These are phyloP conservation scores for Setipinna tenuifilis DNA, from an alignment of 2,797 vertebrate genomes.

Conservation along the genomic window DNA sequence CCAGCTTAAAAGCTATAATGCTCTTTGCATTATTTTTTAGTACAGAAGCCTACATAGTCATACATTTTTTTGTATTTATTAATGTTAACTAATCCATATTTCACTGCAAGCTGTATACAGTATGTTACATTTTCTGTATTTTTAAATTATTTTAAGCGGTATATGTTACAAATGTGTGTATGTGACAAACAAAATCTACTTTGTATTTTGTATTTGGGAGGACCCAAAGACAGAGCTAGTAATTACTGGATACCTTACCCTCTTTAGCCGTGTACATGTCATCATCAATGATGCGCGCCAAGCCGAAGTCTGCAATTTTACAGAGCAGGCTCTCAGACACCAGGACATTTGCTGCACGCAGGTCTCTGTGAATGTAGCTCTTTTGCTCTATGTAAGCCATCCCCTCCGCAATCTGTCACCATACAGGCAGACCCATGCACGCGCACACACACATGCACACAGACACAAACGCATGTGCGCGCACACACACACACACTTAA, in stretches of 20 bases:
- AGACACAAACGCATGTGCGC: slow-evolving; percentile 28
- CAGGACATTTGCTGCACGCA: slow-evolving; percentile 92
- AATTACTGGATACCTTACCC: slow-evolving; percentile 70
- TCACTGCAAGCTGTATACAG: too few species aligned
- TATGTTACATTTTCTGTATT: too few species aligned
- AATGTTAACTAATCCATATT: too few species aligned
- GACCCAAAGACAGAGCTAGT: background rate
- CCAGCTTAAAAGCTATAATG: too few species aligned
- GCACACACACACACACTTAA: slow-evolving; percentile 27
- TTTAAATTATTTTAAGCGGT: too few species aligned
- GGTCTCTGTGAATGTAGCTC: slow-evolving; percentile 95
- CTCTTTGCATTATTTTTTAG: too few species aligned
- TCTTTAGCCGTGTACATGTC: slow-evolving; percentile 94
- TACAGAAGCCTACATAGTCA: too few species aligned
- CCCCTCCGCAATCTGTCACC: slow-evolving; percentile 90
- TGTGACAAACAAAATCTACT: too few species aligned
- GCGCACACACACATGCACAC: slow-evolving; percentile 35
- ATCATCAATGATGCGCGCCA: slow-evolving; percentile 91
- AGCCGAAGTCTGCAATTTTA: slow-evolving; percentile 97
- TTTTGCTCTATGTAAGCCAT: slow-evolving; percentile 97
- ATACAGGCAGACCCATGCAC: slow-evolving; percentile 34
- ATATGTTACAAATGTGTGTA: too few species aligned
- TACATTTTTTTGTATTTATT: too few species aligned
- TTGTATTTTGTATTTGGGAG: too few species aligned
- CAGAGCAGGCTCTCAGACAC: slow-evolving; percentile 91